Base-by-base conservation (phyloP, 2,113 vertebrate genomes). In the Elephantulus edwardii region DNA sequence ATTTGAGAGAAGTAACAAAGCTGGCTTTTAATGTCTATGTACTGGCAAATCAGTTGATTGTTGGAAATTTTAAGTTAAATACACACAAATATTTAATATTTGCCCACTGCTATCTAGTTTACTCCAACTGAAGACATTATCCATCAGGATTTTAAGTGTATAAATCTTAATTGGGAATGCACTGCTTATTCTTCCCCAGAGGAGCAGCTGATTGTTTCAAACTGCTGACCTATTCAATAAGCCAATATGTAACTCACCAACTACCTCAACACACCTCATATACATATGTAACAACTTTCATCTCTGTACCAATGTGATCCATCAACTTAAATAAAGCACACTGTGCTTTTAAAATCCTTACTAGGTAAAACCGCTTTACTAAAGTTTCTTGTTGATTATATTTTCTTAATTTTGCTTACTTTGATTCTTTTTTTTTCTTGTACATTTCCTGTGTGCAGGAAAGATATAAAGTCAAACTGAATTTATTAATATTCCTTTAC, bases 341-440 rank as follows among this genome's bases (percentile, higher is more conserved):
- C n/a, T 7, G 42, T 90, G 12, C 28, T 83, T 87, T 87, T 70
- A 42, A 89, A 35, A 83, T 82, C 28, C 60, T 91, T 81, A 64
- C 8, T 79, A 3, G 62, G 66, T 35, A 70, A 17, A 40, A 42
- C 28, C 22, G 84, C 50, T 44, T 38, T 46, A 81, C 54, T 84
- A 40, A 46, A 70, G 66, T 60, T 91, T 50, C 68, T 75, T 91
- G 58, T 35, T 48, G 50, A 81, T 40, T 92, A n/a, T 84, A 52
- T 52, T 28, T 30, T 83, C 44, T 70, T 54, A n/a, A n/a, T 83
- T 42, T 42, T 70, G 7, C 52, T 66, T 91, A 81, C 28, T 85
- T 88, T 62, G 62, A 88, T 56, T 84, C 84, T 38, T 11, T 92
- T 91, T 84, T 42, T 56, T 93, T 6, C 62, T 16, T n/a, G 91